A percentile compares a stretch with the other conserved stretches of the same genome.
Conservation (phyloP, 2,797 vertebrate genomes). For the Eulemur coronatus region DNA sequence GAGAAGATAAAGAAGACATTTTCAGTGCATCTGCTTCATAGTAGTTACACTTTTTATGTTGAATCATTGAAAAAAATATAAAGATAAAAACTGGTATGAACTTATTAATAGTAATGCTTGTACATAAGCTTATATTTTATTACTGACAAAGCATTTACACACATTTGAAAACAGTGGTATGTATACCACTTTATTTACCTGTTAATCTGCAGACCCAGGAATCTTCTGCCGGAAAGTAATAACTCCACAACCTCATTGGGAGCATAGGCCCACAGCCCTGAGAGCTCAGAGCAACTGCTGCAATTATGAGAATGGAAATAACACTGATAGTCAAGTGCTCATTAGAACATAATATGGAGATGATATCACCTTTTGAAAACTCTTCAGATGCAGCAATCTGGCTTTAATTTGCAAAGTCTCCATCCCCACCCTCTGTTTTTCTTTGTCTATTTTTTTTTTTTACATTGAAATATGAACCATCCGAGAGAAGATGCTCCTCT, state of each 20-base stretch:
- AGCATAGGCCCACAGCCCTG: neutral
- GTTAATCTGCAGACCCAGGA: neutral
- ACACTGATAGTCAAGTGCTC: neutral
- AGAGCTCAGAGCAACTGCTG: neutral
- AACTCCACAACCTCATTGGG: neutral
- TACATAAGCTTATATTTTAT: neutral
- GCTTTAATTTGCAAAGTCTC: conserved; percentile 2
- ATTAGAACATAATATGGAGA: neutral
- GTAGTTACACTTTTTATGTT: neutral
- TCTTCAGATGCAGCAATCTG: neutral
- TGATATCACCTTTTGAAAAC: neutral
- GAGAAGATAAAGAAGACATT: neutral
- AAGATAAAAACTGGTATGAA: neutral
- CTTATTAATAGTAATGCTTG: neutral
- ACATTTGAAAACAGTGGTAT: neutral
- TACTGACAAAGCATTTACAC: neutral
- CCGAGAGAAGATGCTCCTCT: neutral
- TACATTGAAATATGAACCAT: neutral
- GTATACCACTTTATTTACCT: neutral
- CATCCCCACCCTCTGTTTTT: neutral
- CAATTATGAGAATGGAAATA: neutral
- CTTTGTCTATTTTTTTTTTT: neutral
- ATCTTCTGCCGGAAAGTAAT: neutral
- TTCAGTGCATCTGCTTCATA: neutral
- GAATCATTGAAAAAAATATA: neutral